Conservation (phyloP, 2,113 vertebrate species). For the Oreotrochilus melanogaster region DNA sequence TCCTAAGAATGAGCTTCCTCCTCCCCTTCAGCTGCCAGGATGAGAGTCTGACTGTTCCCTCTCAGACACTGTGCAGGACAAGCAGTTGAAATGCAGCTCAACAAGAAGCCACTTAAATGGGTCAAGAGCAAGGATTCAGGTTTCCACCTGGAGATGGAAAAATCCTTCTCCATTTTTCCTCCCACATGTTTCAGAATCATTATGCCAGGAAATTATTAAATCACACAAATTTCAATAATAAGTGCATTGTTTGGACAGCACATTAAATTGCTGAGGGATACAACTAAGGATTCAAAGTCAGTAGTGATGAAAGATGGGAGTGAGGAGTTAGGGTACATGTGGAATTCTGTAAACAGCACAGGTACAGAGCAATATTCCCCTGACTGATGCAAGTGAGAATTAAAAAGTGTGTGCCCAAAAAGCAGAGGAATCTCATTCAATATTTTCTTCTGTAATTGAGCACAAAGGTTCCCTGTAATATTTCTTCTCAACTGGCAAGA, state of each 20-base stretch:
- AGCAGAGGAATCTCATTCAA: not conserved
- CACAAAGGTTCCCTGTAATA: not conserved
- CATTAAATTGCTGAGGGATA: not conserved
- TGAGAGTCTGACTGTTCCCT: not conserved
- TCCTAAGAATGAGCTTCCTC: not conserved
- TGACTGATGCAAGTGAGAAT: not conserved
- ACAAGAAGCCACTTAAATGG: not conserved
- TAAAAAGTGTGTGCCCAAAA: not conserved
- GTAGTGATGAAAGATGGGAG: not conserved
- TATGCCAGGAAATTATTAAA: slow-evolving; percentile 43
- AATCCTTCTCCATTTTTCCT: not conserved
- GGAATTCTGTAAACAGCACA: not conserved
- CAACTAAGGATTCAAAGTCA: not conserved
- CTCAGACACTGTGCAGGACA: not conserved
- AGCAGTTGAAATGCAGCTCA: not conserved
- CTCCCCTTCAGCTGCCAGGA: not conserved
- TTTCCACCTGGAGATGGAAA: slow-evolving; percentile 1
- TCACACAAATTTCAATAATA: not conserved
- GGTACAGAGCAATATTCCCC: not conserved
- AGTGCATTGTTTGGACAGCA: not conserved
- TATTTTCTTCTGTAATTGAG: not conserved
- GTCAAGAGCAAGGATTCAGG: not conserved
- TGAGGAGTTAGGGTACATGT: not conserved
- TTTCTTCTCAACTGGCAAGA: not conserved
- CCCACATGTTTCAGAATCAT: not conserved